Percentiles rank a stretch among this genome's conserved stretches.
Evolutionary conservation across 1,140 invertebrate genomes (phyloP).

Genomic region (Scaptomyza graminum): DNA sequence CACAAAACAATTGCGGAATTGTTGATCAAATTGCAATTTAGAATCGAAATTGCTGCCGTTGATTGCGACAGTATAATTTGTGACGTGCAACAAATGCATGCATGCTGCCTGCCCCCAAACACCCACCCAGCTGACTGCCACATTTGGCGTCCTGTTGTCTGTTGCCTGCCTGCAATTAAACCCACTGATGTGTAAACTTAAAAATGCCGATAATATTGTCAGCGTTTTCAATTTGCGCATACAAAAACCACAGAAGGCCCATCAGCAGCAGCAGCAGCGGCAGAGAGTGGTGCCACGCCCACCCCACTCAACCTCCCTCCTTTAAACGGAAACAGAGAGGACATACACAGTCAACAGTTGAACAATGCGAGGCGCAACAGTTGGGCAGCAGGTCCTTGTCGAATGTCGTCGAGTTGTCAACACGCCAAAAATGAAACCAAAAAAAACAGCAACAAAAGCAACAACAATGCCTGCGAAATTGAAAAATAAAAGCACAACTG

Average conservation of each 20-base stretch:
- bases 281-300: neutral
- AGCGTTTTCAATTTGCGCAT: constrained; percentile 76
- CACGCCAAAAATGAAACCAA: constrained; percentile 28
- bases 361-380: constrained; percentile 75
- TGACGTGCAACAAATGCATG: constrained; percentile 12
- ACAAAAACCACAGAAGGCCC: constrained; percentile 39
- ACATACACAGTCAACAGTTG: constrained; percentile 23
- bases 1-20: constrained; percentile 73
- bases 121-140: neutral
- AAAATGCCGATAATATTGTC: constrained; percentile 81
- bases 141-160: constrained; percentile 10
- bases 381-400: constrained; percentile 45
- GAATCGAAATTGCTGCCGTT: constrained; percentile 59
- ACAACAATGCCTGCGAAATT: constrained; percentile 42
- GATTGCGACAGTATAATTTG: constrained; percentile 13
- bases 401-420: constrained; percentile 53
- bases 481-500: constrained; percentile 55
- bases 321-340: constrained; percentile 20
- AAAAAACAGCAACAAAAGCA: constrained; percentile 18
- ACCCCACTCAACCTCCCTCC: neutral
- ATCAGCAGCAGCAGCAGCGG: constrained; percentile 65
- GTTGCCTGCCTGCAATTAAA: constrained; percentile 70
- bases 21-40: constrained; percentile 82
- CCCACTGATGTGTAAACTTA: constrained; percentile 82
- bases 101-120: neutral